Evolutionary conservation across 92 coral and sea anemone genomes (phyloP).

Genomic region (Parazoanthus swiftii): DNA sequence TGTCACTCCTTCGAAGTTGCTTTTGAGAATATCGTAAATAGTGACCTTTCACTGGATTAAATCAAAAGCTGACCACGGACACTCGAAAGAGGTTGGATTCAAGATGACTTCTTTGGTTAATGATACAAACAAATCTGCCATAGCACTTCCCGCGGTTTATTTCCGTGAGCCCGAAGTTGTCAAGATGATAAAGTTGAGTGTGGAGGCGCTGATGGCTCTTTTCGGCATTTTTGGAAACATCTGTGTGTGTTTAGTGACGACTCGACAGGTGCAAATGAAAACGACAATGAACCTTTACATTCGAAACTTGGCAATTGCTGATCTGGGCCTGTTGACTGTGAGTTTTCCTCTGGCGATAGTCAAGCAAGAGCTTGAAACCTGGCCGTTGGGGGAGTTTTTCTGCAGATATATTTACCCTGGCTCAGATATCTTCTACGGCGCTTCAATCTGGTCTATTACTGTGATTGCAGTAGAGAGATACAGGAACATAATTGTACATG

Average conservation of each 20-base stretch:
- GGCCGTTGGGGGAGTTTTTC: constrained; percentile 28
- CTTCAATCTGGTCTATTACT: constrained; percentile 32
- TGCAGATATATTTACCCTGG: constrained; percentile 34
- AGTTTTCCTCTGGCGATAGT: constrained; percentile 19
- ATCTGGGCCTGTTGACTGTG: constrained; percentile 18
- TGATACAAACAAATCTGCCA: not conserved
- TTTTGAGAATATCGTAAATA: not conserved
- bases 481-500: constrained; percentile 5
- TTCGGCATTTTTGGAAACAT: constrained; percentile 30
- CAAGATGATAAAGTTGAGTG: not conserved
- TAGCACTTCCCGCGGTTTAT: not conserved
- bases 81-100: not conserved
- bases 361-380: constrained; percentile 9
- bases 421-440: constrained; percentile 32
- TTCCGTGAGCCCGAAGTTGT: constrained; percentile 31
- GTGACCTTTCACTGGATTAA: not conserved
- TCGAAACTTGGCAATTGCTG: constrained; percentile 41
- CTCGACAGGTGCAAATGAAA: constrained; percentile 22
- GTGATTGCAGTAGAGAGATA: constrained; percentile 33
- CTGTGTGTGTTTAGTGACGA: constrained; percentile 24
- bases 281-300: constrained; percentile 33
- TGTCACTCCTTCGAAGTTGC: not conserved
- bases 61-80: not conserved
- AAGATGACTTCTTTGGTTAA: constrained; percentile 8
- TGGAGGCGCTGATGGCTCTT: constrained; percentile 1